These are phyloP conservation scores for Osmoderma eremita DNA, from an alignment of 2,888 invertebrate species.

Conservation along the genomic window DNA sequence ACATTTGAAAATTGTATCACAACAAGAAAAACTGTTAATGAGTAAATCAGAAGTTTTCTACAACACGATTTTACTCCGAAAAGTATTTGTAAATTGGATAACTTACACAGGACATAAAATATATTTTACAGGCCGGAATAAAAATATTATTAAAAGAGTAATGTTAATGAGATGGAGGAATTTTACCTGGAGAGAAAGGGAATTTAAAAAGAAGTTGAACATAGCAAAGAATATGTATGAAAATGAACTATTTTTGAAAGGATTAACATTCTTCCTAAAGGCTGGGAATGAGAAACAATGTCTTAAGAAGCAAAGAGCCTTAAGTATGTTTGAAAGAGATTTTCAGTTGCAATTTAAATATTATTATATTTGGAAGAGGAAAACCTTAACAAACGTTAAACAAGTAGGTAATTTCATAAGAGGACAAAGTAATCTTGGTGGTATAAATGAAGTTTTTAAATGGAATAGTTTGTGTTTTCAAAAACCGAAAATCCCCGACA, in stretches of 20 bases:
- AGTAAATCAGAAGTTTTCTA: conserved; percentile 3
- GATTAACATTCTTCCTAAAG: conserved; percentile 50
- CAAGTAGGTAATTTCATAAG: neutral
- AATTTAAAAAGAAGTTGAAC: conserved; percentile 44
- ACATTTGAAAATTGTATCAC: conserved; percentile 4
- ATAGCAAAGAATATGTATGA: conserved; percentile 51
- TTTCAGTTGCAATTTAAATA: conserved; percentile 53
- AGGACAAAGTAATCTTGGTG: neutral
- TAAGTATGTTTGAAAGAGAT: conserved; percentile 44
- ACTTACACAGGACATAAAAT: neutral
- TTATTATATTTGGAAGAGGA: conserved; percentile 54
- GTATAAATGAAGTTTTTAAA: conserved; percentile 39
- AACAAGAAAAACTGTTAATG: conserved; percentile 8
- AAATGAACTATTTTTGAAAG: conserved; percentile 48
- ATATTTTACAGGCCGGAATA: neutral
- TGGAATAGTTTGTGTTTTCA: conserved; percentile 54
- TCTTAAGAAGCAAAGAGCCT: conserved; percentile 43
- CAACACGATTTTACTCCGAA: neutral
- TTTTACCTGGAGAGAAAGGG: conserved; percentile 43
- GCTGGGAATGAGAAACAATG: conserved; percentile 48
- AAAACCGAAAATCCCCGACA: conserved; percentile 51
- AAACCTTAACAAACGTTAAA: conserved; percentile 42
- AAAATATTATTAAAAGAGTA: conserved; percentile 20
- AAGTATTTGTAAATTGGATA: neutral
- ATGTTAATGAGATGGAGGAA: conserved; percentile 41